Evolutionary conservation across 2,888 invertebrate species (phyloP).

Genomic region (Epinotia ramella): DNA sequence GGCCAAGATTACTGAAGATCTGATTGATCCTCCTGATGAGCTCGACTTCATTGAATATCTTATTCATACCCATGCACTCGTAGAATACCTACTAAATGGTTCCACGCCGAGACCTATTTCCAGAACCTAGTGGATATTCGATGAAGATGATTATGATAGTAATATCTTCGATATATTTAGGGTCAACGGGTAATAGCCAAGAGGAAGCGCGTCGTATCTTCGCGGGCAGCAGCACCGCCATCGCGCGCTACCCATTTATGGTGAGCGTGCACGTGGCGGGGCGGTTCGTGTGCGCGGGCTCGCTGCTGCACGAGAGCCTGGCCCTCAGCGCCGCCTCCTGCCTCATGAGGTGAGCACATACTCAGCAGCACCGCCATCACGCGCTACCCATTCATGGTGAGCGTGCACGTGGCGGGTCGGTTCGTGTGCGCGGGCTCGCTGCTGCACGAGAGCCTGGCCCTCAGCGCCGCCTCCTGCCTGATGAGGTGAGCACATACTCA

Average conservation of each 20-base stretch:
- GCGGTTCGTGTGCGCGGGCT: constrained; percentile 49
- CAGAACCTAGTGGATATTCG: too few species aligned
- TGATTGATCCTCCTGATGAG: too few species aligned
- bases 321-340: constrained; percentile 64
- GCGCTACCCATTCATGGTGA: not conserved
- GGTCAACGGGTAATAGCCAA: not conserved
- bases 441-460: too few species aligned
- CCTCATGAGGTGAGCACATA: constrained; percentile 56
- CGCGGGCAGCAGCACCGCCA: constrained; percentile 41
- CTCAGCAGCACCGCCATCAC: not conserved
- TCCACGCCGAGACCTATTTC: too few species aligned
- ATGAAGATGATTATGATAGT: not conserved
- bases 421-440: too few species aligned
- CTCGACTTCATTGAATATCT: too few species aligned
- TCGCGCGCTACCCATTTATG: constrained; percentile 49
- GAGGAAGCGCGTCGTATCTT: constrained; percentile 46
- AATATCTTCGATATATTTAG: not conserved
- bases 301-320: constrained; percentile 50
- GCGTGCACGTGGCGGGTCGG: too few species aligned
- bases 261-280: constrained; percentile 47
- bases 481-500: too few species aligned
- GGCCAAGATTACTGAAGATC: too few species aligned
- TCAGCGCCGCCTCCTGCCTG: too few species aligned
- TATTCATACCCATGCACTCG: too few species aligned
- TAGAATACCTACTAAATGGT: too few species aligned